Evolutionary conservation across 1,140 invertebrate genomes (phyloP).

Genomic region (Ylistrum balloti): DNA sequence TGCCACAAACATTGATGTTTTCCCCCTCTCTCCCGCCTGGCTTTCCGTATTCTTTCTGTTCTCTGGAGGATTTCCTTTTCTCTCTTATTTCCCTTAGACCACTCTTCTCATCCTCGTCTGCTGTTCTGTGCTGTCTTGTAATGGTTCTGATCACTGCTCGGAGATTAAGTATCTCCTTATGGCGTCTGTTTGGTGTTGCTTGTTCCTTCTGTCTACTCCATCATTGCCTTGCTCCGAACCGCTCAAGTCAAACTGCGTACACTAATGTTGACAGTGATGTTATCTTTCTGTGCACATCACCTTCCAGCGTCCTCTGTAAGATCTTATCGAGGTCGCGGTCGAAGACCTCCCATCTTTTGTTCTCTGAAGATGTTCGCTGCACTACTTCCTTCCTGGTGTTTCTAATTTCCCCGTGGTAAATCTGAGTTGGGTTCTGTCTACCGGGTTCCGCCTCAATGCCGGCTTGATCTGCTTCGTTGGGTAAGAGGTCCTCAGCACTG

Average conservation of each 20-base stretch:
- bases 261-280: no score
- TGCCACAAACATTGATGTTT: constrained; percentile 43
- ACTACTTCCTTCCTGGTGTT: background rate
- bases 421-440: no score
- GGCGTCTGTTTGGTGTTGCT: background rate
- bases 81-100: constrained; percentile 30
- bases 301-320: constrained; percentile 39
- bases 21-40: constrained; percentile 35
- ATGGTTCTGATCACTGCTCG: constrained; percentile 41
- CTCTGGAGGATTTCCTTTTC: constrained; percentile 42
- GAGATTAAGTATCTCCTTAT: constrained; percentile 43
- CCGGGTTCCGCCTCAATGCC: no score
- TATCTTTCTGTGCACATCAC: constrained; percentile 50
- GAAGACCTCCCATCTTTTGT: constrained; percentile 46
- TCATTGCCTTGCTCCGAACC: background rate
- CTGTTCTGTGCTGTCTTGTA: constrained; percentile 44
- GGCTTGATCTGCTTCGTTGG: no score
- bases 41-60: constrained; percentile 48
- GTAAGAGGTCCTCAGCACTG: no score
- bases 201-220: background rate
- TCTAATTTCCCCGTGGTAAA: background rate
- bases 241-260: background rate
- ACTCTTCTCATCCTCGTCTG: no score
- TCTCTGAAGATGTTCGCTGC: constrained; percentile 30
- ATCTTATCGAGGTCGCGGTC: constrained; percentile 44